A percentile compares a stretch with the other conserved stretches of the same genome.
Conservation (phyloP, 2,888 invertebrate species). For the Luperina nickerlii region DNA sequence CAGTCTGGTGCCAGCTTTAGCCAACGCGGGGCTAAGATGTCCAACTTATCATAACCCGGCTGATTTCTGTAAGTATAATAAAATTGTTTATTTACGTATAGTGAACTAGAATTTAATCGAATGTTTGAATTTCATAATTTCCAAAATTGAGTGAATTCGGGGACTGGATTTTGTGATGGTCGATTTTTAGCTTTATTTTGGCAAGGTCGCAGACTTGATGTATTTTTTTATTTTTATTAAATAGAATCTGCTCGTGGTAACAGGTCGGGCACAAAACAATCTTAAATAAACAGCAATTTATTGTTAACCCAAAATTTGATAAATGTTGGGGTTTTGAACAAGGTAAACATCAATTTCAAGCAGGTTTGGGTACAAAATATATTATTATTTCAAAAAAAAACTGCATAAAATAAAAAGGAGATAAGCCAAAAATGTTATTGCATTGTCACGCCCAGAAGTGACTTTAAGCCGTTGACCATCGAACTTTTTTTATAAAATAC, state of each 20-base stretch:
- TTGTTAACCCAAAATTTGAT: not conserved
- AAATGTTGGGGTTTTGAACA: not conserved
- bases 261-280: not conserved
- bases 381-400: not conserved
- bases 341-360: not conserved
- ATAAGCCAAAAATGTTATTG: not conserved
- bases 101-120: not conserved
- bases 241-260: too few relatives aligned
- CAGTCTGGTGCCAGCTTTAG: constrained; percentile 94
- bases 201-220: not conserved
- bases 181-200: not conserved
- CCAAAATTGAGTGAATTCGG: not conserved
- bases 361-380: not conserved
- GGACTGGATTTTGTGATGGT: not conserved
- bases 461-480: not conserved
- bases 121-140: not conserved
- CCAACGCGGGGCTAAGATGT: constrained; percentile 94
- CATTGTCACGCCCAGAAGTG: not conserved
- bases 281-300: not conserved
- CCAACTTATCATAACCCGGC: constrained; percentile 99
- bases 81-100: not conserved
- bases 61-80: constrained; percentile 95
- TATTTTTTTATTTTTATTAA: too few relatives aligned
- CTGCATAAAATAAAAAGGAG: not conserved
- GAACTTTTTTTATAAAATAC: not conserved